Evolutionary conservation across 53 echinoderm and acorn worm genomes (phyloP).

Genomic region (Henricia sp.): DNA sequence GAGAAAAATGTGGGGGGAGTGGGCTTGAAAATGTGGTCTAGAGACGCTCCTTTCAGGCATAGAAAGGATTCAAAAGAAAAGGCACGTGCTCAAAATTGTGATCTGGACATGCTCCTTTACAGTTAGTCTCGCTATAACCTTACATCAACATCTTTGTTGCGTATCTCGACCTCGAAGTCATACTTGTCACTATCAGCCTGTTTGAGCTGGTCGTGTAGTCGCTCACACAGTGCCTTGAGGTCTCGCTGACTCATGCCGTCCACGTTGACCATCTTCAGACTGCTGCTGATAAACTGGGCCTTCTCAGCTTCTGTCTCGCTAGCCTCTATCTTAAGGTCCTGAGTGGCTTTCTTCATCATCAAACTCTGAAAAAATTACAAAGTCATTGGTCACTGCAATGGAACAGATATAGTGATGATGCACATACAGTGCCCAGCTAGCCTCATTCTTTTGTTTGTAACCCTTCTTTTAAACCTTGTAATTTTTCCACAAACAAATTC

Average conservation of each 20-base stretch:
- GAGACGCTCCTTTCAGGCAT: too few relatives aligned
- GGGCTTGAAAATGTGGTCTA: too few relatives aligned
- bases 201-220: conserved; percentile 72
- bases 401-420: too few relatives aligned
- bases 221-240: conserved; percentile 74
- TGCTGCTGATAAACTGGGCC: conserved; percentile 72
- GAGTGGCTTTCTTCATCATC: conserved; percentile 89
- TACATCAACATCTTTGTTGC: conserved; percentile 83
- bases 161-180: conserved; percentile 81
- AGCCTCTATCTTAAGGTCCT: conserved; percentile 82
- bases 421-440: too few relatives aligned
- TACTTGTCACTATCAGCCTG: conserved; percentile 85
- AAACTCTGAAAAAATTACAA: conserved; percentile 77
- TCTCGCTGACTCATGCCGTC: conserved; percentile 73
- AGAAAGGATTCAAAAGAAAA: too few relatives aligned
- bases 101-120: too few relatives aligned
- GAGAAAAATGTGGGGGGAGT: too few relatives aligned
- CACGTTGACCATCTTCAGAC: conserved; percentile 67
- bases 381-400: too few relatives aligned
- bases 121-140: background rate
- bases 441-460: too few relatives aligned
- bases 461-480: too few relatives aligned
- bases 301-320: conserved; percentile 69
- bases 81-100: too few relatives aligned
- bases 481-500: too few relatives aligned